phyloP scores from a whole-genome alignment of 2,113 vertebrate genomes.

The Eolophus roseicapilla region DNA sequence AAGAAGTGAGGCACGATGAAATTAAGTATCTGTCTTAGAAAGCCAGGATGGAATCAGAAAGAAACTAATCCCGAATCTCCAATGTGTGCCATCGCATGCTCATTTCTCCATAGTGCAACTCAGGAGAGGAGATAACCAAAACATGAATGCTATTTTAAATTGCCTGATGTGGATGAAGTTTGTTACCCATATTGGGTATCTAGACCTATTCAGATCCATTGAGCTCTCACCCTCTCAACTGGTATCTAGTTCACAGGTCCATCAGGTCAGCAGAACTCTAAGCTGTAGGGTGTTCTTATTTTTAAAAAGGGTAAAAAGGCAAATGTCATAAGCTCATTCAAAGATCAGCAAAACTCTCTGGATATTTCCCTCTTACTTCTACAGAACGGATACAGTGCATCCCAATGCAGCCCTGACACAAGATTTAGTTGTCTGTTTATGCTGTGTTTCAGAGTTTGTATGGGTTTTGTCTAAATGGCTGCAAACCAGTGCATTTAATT shows the following conservation, averaged over 20 bases:
- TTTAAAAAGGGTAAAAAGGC: not conserved
- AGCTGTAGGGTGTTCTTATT: not conserved
- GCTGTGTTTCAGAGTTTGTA: not conserved
- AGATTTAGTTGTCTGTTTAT: not conserved
- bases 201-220: not conserved
- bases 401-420: not conserved
- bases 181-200: not conserved
- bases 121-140: not conserved
- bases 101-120: not conserved
- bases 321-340: not conserved
- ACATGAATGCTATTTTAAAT: not conserved
- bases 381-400: not conserved
- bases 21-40: not conserved
- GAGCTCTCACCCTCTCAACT: not conserved
- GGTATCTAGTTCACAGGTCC: not conserved
- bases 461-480: not conserved
- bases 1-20: not conserved
- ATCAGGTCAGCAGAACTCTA: fast-evolving
- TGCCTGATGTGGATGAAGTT: not conserved
- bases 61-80: not conserved
- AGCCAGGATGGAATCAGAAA: not conserved
- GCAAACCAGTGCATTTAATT: not conserved
- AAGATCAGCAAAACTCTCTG: not conserved
- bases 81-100: not conserved
- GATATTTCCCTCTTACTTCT: not conserved